These are phyloP conservation scores for Neotoma lepida DNA, from an alignment of 2,113 vertebrate genomes.

Conservation along the genomic window DNA sequence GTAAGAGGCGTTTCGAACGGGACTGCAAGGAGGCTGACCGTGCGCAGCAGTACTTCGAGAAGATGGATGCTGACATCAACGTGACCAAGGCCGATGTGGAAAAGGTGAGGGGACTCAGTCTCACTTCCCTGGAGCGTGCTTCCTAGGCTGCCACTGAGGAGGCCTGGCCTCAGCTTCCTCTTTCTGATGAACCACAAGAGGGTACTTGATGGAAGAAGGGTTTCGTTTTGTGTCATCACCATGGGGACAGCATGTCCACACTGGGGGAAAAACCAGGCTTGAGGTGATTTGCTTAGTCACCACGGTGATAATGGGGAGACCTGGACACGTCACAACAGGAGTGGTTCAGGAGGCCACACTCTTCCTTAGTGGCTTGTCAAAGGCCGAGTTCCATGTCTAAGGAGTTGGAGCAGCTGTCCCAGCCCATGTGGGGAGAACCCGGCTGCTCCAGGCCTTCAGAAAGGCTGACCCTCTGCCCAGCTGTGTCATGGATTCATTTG, in stretches of 20 bases:
- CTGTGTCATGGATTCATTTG: not conserved
- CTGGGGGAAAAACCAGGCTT: not conserved
- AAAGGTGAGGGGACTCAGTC: constrained; percentile 88
- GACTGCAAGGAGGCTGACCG: constrained; percentile 97
- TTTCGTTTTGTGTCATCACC: not conserved
- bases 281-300: not conserved
- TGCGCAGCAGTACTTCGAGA: constrained; percentile 97
- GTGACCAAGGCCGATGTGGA: constrained; percentile 99
- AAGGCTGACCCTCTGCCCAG: not conserved
- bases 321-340: no score
- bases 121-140: not conserved
- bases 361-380: not conserved
- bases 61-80: constrained; percentile 98
- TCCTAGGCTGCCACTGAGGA: not conserved
- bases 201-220: not conserved
- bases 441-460: not conserved
- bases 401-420: not conserved
- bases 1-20: constrained; percentile 94
- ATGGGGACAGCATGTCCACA: not conserved
- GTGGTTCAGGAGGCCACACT: no score
- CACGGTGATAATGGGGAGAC: not conserved
- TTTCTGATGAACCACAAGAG: constrained; percentile 13
- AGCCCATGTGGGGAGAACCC: not conserved
- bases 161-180: not conserved
- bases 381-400: not conserved